phyloP scores from a whole-genome alignment of 1,140 invertebrate genomes.

The Drosophila ficusphila region DNA sequence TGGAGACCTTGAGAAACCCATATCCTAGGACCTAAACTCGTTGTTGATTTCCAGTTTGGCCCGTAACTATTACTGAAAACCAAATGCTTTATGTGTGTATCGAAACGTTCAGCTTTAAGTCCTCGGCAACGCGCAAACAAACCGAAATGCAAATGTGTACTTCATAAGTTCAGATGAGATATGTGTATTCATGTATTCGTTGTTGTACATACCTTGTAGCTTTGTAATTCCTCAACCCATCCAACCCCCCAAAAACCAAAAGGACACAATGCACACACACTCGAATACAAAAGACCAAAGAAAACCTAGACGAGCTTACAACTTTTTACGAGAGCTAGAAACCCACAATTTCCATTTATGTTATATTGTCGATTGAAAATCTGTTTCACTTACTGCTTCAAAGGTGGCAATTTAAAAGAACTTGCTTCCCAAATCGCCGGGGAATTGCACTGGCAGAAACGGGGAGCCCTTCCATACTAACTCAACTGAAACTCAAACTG shows the following conservation, averaged over 20 bases:
- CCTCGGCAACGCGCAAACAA: background rate
- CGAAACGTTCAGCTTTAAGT: conserved; percentile 45
- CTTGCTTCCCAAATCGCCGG: background rate
- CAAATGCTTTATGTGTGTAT: conserved; percentile 66
- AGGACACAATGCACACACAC: conserved; percentile 46
- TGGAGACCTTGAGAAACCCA: background rate
- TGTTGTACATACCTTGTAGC: conserved; percentile 46
- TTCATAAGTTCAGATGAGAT: conserved; percentile 24
- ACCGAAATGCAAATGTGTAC: conserved; percentile 10
- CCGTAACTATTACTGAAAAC: conserved; percentile 8
- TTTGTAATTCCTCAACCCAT: conserved; percentile 47
- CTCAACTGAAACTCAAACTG: too few relatives aligned
- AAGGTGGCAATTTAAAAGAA: conserved; percentile 3
- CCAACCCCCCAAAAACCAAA: too few relatives aligned
- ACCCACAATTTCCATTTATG: conserved; percentile 25
- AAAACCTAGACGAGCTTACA: conserved; percentile 77
- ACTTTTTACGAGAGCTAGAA: conserved; percentile 39
- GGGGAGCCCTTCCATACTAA: background rate
- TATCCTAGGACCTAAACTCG: conserved; percentile 43
- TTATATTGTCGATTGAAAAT: conserved; percentile 12
- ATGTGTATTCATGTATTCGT: conserved; percentile 40
- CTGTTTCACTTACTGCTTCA: conserved; percentile 1
- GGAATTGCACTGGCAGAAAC: background rate
- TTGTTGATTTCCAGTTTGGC: conserved; percentile 18
- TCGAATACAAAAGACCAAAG: conserved; percentile 67